Evolutionary conservation across 1,140 invertebrate species (phyloP).

Genomic region (Plutomurus gul): DNA sequence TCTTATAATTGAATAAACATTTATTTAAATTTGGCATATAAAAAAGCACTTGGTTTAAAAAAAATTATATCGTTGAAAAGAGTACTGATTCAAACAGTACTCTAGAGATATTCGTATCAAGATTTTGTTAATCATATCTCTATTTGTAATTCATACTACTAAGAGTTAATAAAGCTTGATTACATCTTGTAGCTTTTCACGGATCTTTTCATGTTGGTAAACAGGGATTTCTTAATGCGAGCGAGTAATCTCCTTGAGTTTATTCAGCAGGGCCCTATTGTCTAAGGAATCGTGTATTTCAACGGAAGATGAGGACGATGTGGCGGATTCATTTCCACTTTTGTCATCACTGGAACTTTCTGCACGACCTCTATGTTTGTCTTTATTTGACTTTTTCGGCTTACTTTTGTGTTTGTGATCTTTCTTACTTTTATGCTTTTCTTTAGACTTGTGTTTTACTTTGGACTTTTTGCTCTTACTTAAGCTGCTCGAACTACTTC

Average conservation of each 20-base stretch:
- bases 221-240: background rate
- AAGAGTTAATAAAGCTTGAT: no score
- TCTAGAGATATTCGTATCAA: no score
- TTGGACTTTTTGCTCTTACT: constrained; percentile 39
- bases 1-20: no score
- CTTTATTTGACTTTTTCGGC: background rate
- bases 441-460: constrained; percentile 29
- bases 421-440: constrained; percentile 42
- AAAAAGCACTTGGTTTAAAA: no score
- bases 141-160: no score
- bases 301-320: constrained; percentile 24
- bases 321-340: background rate
- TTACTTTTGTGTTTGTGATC: constrained; percentile 19
- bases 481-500: background rate
- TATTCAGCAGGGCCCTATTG: constrained; percentile 40
- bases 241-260: constrained; percentile 42
- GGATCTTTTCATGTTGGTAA: no score
- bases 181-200: no score
- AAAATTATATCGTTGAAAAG: no score
- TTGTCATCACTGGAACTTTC: background rate
- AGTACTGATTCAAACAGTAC: no score
- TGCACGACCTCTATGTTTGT: background rate
- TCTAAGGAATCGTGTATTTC: constrained; percentile 44
- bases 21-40: no score
- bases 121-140: no score